Evolutionary conservation across 2,888 invertebrate species (phyloP).

Genomic region (Myathropa florea): DNA sequence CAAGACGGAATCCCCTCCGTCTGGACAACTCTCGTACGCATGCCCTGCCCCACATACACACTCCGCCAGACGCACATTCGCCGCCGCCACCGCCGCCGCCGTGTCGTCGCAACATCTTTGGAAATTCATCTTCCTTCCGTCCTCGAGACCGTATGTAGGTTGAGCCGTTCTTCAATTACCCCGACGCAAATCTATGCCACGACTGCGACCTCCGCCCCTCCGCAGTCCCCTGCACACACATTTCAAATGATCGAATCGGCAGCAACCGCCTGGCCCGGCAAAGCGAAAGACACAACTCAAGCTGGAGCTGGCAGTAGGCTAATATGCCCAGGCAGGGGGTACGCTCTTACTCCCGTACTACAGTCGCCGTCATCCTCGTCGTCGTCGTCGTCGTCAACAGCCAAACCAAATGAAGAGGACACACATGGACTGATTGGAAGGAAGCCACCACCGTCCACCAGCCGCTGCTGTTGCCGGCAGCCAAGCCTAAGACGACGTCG

Average conservation of each 20-base stretch:
- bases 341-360: not conserved
- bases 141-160: constrained; percentile 46
- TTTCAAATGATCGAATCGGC: constrained; percentile 24
- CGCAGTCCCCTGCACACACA: not conserved
- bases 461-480: constrained; percentile 3
- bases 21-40: constrained; percentile 48
- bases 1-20: constrained; percentile 47
- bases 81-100: not conserved
- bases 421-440: constrained; percentile 58
- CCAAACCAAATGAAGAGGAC: constrained; percentile 58
- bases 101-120: not conserved
- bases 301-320: constrained; percentile 64
- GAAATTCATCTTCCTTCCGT: constrained; percentile 17
- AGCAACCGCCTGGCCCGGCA: constrained; percentile 21
- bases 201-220: not conserved
- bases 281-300: constrained; percentile 15
- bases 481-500: not conserved
- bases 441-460: constrained; percentile 28
- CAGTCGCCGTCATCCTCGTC: not conserved
- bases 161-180: constrained; percentile 61
- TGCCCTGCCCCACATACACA: constrained; percentile 5
- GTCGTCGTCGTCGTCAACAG: constrained; percentile 25
- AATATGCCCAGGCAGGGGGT: constrained; percentile 66
- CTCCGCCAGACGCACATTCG: constrained; percentile 48
- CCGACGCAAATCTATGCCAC: constrained; percentile 56